Conservation (phyloP, 2,888 invertebrate genomes). For the Diaprepes abbreviatus region DNA sequence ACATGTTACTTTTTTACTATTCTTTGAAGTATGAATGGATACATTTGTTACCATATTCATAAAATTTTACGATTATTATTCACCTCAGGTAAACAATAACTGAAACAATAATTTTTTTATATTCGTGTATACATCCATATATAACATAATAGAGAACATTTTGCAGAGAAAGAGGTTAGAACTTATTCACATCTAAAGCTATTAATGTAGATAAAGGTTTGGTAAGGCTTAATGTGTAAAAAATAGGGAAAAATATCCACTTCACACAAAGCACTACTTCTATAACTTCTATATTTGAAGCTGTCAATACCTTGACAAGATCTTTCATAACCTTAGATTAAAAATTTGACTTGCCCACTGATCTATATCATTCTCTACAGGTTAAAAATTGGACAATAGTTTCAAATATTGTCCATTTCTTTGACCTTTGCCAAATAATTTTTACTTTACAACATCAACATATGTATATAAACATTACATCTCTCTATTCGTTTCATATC, state of each 20-base stretch:
- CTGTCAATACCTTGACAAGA: background rate
- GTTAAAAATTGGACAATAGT: conserved; percentile 19
- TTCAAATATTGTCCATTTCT: conserved; percentile 31
- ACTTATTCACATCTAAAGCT: no score
- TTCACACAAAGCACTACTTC: background rate
- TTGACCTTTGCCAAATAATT: conserved; percentile 7
- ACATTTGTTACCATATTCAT: no score
- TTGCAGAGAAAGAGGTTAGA: no score
- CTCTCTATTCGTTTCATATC: conserved; percentile 25
- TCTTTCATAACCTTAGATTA: background rate
- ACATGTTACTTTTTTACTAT: no score
- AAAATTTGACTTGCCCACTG: background rate
- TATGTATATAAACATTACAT: conserved; percentile 26
- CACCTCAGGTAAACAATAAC: no score
- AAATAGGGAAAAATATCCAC: background rate
- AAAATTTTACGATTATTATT: no score
- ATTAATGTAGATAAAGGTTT: no score
- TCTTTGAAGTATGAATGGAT: no score
- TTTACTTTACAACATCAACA: conserved; percentile 46
- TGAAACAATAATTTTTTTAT: no score
- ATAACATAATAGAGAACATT: no score
- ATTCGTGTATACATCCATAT: no score
- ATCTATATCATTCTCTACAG: background rate
- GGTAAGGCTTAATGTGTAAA: background rate
- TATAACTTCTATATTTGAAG: background rate